phyloP scores from a whole-genome alignment of 2,113 vertebrate species.

The Glaucidium brasilianum region DNA sequence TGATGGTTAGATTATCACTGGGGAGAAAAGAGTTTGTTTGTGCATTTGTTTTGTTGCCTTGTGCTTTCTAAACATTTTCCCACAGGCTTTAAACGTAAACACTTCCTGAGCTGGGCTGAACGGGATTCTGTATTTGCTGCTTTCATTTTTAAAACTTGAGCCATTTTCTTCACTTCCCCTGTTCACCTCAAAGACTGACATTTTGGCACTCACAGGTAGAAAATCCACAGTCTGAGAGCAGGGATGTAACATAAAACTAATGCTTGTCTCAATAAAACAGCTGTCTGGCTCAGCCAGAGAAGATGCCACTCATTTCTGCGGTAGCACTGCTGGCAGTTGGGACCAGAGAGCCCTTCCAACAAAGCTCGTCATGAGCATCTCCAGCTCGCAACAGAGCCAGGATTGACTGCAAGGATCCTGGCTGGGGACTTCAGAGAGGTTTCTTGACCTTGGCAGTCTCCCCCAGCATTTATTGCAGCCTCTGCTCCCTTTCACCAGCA shows the following conservation, averaged over 20 bases:
- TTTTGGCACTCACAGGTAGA: neutral
- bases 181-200: neutral
- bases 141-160: neutral
- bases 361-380: neutral
- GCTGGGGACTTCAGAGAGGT: neutral
- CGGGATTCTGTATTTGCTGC: neutral
- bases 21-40: neutral
- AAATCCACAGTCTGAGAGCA: neutral
- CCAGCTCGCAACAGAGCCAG: neutral
- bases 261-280: neutral
- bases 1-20: neutral
- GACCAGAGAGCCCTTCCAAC: neutral
- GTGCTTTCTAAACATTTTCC: neutral
- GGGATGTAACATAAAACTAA: neutral
- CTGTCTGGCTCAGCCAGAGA: neutral
- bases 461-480: neutral
- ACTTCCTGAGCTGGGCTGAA: neutral
- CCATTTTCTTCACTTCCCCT: neutral
- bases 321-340: neutral
- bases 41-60: neutral
- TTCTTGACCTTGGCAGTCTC: neutral
- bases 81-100: neutral
- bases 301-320: neutral
- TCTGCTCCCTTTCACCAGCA: neutral
- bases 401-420: neutral